Conservation (phyloP, 2,113 vertebrate species). For the Sylvilagus bachmani region DNA sequence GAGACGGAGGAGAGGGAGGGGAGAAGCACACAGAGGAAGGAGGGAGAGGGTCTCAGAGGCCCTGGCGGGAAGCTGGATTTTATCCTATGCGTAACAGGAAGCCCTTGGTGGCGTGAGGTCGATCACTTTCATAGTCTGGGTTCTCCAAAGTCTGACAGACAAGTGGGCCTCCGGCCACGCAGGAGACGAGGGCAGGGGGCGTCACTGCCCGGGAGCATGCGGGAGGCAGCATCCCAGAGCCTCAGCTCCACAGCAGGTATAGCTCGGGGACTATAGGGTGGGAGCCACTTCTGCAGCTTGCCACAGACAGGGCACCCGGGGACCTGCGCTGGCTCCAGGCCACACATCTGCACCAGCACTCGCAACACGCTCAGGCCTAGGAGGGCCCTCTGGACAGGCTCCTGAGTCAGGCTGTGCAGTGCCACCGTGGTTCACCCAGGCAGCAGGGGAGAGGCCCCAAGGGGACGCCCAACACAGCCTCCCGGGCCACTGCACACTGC, state of each 20-base stretch:
- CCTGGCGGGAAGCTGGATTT: neutral
- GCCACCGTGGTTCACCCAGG: fast-evolving
- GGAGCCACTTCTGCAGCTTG: neutral
- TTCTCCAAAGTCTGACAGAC: conserved; percentile 32
- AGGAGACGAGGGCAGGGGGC: neutral
- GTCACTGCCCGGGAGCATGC: neutral
- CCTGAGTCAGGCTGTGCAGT: no score
- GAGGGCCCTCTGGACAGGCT: neutral
- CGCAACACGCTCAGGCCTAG: neutral
- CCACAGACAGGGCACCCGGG: fast-evolving
- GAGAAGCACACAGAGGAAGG: neutral
- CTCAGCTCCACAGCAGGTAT: neutral
- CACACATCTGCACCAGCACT: neutral
- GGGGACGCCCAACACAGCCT: neutral
- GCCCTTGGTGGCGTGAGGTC: neutral
- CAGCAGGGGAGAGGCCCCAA: neutral
- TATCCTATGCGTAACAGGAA: neutral
- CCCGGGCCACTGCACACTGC: neutral
- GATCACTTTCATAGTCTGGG: neutral
- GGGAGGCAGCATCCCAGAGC: neutral
- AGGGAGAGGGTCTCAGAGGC: neutral
- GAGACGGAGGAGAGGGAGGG: no score
- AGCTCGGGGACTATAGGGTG: fast-evolving
- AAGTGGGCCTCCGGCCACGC: neutral
- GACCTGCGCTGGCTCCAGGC: neutral